Evolutionary conservation across 2,113 vertebrate species (phyloP), one percentile per base, ranked within the genome.

Genomic region (Gasterosteus nipponicus): DNA sequence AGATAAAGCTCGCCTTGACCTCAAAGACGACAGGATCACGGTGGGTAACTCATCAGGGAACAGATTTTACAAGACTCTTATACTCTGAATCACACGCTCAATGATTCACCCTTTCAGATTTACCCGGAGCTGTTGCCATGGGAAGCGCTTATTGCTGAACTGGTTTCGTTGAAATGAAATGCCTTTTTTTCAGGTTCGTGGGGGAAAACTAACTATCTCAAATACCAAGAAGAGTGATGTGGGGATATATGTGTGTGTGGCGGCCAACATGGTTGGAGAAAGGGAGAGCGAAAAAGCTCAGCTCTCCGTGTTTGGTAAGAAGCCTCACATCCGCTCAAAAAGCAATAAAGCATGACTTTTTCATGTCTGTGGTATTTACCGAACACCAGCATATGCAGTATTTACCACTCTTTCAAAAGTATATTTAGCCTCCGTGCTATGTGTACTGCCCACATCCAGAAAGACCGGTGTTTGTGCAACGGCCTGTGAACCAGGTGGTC

Each of bases 241-340:
- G 41, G 97, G 97, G 51, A 97, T 96, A 91, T 98, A 97, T 0
- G 96, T 98, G 33, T 98, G 97, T 67, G 96, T 97, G 82, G 97
- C 96, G 14, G 94, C 95, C 90, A 98, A 98, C 75, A 98, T 98
- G 96, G 97, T 98, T 39, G 97, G 97, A 33, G 96, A 98, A 83
- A 92, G 96, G 29, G 96, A 98, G 73, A 98, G 97, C 67, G 97
- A 98, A 92, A 96, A 96, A 51, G 97, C 97, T 0, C 96, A 99
- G 78, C 94, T 99, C 41, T 97, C 97, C 11, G 97, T 99, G 54
- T 89, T 97, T 78, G 97, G 97, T 99, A 94, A 96, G 87, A 78
- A 54, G 39, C 31, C 46, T 42, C 35, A 16, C 7, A 39, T 5
- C 2, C 3, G 31, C 14, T 73, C 22, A 63, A 62, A 73, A 60